phyloP scores from a whole-genome alignment of 92 coral and sea anemone genomes.

The Anthopleura xanthogrammica region DNA sequence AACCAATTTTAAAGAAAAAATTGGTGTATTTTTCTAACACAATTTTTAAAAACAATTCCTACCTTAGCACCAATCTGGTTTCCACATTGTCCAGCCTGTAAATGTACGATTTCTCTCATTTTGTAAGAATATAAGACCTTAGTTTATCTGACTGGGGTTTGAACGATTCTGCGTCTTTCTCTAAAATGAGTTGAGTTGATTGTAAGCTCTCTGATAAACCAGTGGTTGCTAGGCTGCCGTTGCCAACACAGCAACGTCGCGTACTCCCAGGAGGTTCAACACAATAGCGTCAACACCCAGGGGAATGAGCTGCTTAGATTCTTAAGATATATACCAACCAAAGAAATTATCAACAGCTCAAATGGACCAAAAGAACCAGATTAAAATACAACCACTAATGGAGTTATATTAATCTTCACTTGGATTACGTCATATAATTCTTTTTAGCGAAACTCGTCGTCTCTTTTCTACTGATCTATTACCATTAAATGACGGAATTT shows the following conservation, averaged over 20 bases:
- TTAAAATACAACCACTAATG: not conserved
- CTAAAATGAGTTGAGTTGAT: not conserved
- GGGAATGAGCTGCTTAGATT: not conserved
- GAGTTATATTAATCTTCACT: not conserved
- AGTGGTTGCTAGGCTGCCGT: conserved; percentile 19
- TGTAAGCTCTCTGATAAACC: not conserved
- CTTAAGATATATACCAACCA: not conserved
- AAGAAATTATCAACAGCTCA: not conserved
- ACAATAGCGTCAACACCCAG: not conserved
- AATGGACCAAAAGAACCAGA: not conserved
- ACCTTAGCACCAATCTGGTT: conserved; percentile 97
- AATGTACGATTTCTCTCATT: conserved; percentile 92
- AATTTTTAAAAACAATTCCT: not conserved
- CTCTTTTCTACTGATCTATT: not conserved
- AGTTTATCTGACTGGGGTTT: not conserved
- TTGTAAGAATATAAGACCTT: conserved; percentile 14
- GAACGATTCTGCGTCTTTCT: conserved; percentile 6
- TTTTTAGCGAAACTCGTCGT: not conserved
- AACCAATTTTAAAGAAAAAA: not conserved
- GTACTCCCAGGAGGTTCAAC: not conserved
- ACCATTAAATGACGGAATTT: not conserved
- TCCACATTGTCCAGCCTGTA: conserved; percentile 95
- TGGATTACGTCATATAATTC: not conserved
- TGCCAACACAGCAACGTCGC: not conserved
- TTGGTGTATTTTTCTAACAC: not conserved